Percentiles rank a stretch among this genome's conserved stretches.
These are phyloP conservation scores for Osmoderma eremita DNA, from an alignment of 2,888 invertebrate genomes.

Conservation along the genomic window DNA sequence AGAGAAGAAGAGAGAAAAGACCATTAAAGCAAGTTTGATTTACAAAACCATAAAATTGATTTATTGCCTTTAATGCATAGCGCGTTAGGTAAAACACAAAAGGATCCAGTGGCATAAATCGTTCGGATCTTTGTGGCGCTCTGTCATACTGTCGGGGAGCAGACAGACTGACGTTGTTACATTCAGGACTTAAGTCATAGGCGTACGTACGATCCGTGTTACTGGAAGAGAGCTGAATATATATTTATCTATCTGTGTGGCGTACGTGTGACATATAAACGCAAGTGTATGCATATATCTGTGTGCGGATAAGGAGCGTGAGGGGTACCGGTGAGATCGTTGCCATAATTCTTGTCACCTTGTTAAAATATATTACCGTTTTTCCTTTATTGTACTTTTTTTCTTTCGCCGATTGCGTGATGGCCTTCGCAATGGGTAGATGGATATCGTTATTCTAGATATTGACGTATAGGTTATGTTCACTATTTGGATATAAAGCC, in stretches of 20 bases:
- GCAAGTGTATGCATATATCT: conserved; percentile 8
- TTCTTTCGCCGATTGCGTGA: conserved; percentile 8
- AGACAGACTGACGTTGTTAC: conserved; percentile 46
- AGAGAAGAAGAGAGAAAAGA: conserved; percentile 44
- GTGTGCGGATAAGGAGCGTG: conserved; percentile 21
- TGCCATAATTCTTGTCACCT: conserved; percentile 43
- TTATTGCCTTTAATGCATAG: conserved; percentile 64
- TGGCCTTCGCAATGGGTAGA: conserved; percentile 12
- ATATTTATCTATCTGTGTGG: not conserved
- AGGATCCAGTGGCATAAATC: conserved; percentile 64
- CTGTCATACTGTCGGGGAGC: conserved; percentile 56
- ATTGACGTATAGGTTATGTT: conserved; percentile 14
- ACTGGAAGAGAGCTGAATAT: conserved; percentile 9
- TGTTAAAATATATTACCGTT: conserved; percentile 42
- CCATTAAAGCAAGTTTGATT: conserved; percentile 63
- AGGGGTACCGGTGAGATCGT: conserved; percentile 4
- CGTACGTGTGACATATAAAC: too few relatives aligned
- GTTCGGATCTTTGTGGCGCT: conserved; percentile 62
- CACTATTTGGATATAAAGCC: not conserved
- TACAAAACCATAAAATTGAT: conserved; percentile 66
- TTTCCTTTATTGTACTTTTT: conserved; percentile 35
- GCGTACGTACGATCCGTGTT: conserved; percentile 43
- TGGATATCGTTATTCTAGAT: conserved; percentile 13
- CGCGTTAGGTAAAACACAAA: conserved; percentile 64
- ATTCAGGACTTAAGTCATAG: conserved; percentile 46